phyloP scores from a whole-genome alignment of 2,797 vertebrate species.

The Pristis pectinata region DNA sequence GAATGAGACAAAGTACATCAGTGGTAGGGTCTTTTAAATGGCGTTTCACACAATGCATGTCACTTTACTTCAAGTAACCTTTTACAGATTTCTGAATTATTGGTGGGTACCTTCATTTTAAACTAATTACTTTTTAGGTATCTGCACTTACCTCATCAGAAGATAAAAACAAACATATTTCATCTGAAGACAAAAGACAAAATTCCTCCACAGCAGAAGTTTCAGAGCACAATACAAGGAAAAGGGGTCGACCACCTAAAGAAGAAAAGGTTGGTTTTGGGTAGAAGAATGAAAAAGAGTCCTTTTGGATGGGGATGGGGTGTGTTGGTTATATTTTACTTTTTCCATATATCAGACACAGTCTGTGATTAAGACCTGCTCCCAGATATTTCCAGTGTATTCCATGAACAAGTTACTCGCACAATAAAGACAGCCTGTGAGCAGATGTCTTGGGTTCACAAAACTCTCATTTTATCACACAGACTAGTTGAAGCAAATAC shows the following conservation, averaged over 20 bases:
- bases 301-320: constrained; percentile 11
- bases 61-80: neutral
- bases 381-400: neutral
- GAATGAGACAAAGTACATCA: neutral
- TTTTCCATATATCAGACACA: constrained; percentile 44
- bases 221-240: constrained; percentile 75
- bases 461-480: neutral
- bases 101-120: neutral
- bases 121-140: constrained; percentile 50
- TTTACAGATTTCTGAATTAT: neutral
- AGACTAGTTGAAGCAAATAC: neutral
- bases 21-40: neutral
- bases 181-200: constrained; percentile 66
- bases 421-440: neutral
- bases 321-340: neutral
- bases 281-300: neutral
- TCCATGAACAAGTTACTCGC: neutral
- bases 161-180: constrained; percentile 69
- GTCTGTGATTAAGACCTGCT: constrained; percentile 41
- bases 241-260: constrained; percentile 78
- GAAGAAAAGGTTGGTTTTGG: constrained; percentile 84
- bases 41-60: neutral
- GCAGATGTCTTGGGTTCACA: neutral
- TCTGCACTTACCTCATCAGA: constrained; percentile 59
- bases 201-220: constrained; percentile 72